These are phyloP conservation scores for Catharus fuscescens DNA, from an alignment of 2,113 vertebrate species.

Conservation along the genomic window DNA sequence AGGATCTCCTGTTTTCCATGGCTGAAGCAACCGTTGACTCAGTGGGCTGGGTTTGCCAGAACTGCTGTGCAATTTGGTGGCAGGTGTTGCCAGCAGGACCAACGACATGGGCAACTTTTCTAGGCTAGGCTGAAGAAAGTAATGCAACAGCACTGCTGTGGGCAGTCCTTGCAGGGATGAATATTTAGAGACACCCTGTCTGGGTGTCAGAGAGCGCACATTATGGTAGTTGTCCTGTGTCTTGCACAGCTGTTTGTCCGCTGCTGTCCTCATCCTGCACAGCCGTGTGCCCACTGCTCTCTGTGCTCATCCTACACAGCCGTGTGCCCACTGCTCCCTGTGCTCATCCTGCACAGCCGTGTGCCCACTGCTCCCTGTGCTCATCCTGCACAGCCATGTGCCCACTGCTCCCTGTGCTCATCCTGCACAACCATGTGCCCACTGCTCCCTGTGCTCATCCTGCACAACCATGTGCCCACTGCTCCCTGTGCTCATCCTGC, in stretches of 20 bases:
- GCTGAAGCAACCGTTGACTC: not conserved
- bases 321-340: too few relatives aligned
- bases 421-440: not conserved
- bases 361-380: too few relatives aligned
- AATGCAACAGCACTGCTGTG: not conserved
- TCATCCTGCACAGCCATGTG: fast-evolving
- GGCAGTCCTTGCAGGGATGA: too few relatives aligned
- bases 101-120: fast-evolving
- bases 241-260: not conserved
- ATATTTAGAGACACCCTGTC: fast-evolving
- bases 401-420: not conserved
- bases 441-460: not conserved
- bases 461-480: fast-evolving
- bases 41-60: not conserved
- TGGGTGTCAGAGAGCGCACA: too few relatives aligned
- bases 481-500: too few relatives aligned
- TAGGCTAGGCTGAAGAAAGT: not conserved
- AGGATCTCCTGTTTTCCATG: not conserved
- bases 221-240: fast-evolving
- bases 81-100: not conserved
- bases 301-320: too few relatives aligned
- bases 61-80: fast-evolving
- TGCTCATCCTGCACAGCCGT: too few relatives aligned
- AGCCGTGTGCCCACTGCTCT: fast-evolving
- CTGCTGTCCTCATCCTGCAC: not conserved